A percentile compares a stretch with the other conserved stretches of the same genome.
These are phyloP conservation scores for Heterodera carotae DNA, from an alignment of 1,140 invertebrate species.

Conservation along the genomic window DNA sequence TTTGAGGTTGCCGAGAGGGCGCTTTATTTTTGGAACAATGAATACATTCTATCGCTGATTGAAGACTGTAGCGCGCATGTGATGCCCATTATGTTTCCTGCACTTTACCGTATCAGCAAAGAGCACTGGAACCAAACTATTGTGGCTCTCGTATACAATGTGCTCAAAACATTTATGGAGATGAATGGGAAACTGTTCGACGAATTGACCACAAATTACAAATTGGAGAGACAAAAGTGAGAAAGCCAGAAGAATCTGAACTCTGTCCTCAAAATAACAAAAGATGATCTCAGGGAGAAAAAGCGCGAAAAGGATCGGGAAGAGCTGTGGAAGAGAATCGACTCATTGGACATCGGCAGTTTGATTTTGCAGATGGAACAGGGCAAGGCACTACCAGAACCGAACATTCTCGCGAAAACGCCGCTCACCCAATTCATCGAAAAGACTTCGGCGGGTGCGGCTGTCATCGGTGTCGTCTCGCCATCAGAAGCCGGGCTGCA, in stretches of 20 bases:
- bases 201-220: constrained; percentile 66
- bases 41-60: constrained; percentile 70
- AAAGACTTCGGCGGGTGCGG: not conserved
- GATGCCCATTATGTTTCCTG: constrained; percentile 69
- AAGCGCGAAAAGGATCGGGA: constrained; percentile 63
- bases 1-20: constrained; percentile 70
- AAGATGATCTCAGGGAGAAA: constrained; percentile 56
- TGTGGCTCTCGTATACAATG: constrained; percentile 70
- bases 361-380: constrained; percentile 34
- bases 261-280: not conserved
- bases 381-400: constrained; percentile 6
- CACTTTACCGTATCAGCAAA: constrained; percentile 68
- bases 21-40: constrained; percentile 71
- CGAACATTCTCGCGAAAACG: constrained; percentile 38
- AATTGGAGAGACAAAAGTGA: constrained; percentile 64
- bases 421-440: constrained; percentile 35
- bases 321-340: constrained; percentile 62
- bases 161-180: constrained; percentile 70
- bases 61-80: constrained; percentile 67
- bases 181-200: constrained; percentile 71
- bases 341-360: constrained; percentile 47
- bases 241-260: not conserved
- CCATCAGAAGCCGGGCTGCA: not conserved
- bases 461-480: not conserved
- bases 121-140: constrained; percentile 71